phyloP scores from a whole-genome alignment of 1,140 invertebrate species.

The Leptinotarsa defecta region DNA sequence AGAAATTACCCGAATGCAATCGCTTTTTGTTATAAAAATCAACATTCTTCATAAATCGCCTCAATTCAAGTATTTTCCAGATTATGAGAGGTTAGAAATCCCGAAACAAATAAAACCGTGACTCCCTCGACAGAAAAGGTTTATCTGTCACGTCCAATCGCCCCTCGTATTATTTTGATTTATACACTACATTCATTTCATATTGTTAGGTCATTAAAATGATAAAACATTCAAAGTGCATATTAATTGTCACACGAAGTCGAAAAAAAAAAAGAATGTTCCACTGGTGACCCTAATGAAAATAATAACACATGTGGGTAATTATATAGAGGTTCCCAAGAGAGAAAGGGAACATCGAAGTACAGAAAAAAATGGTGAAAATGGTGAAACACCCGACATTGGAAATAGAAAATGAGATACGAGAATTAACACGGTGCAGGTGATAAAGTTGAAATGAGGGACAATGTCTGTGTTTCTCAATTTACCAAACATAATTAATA shows the following conservation, averaged over 20 bases:
- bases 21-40: no score
- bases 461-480: background rate
- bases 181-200: conserved; percentile 11
- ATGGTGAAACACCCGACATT: conserved; percentile 11
- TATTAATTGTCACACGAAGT: conserved; percentile 9
- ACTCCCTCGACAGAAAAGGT: no score
- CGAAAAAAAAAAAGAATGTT: background rate
- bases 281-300: conserved; percentile 10
- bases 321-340: conserved; percentile 13
- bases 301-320: conserved; percentile 12
- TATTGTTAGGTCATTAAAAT: conserved; percentile 12
- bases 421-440: background rate
- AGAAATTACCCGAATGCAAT: no score
- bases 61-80: no score
- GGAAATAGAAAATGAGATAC: conserved; percentile 9
- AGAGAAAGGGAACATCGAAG: background rate
- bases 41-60: no score
- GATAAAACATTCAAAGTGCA: conserved; percentile 15
- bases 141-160: background rate
- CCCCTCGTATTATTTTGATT: conserved; percentile 12
- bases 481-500: background rate
- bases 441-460: background rate
- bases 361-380: conserved; percentile 9
- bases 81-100: no score
- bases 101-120: no score